Evolutionary conservation across 2,888 invertebrate species (phyloP), one percentile per base, ranked within the genome.

Genomic region (Andrena praecox): DNA sequence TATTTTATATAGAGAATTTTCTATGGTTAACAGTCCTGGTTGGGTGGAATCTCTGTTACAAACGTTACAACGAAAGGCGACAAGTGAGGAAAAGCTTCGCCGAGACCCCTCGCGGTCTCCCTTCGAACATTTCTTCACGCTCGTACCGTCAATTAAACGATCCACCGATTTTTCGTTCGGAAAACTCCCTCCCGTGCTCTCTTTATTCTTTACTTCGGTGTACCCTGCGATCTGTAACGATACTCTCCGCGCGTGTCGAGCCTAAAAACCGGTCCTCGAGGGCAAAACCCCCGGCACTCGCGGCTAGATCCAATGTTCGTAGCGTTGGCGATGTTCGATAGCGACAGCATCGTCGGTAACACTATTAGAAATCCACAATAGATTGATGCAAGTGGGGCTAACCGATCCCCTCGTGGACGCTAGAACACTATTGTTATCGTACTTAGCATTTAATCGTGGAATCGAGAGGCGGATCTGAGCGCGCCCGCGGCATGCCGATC

Each of bases 11-110:
- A 2, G 7, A 6, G 7, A 62, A 10, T n/a, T 42, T 74, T 71
- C 4, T 1, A 8, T 48, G 27, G 48, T 64, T 10, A 29, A 52
- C 16, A 8, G 12, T 33, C 16, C 1, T 8, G 52, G n/a, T 35
- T 48, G 62, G 73, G 56, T 78, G 78, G 69, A 67, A 79, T 78
- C 71, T 71, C 24, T 29, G 29, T 74, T 71, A 71, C 52, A 77
- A 78, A 71, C 31, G 31, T 82, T 71, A 84, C 84, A 84, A 84
- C 84, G 84, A 84, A 82, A 78, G 56, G 52, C 78, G 64, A 82
- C 60, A 63, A 60, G 54, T 20, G 60, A 69, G 66, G 63, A 29
- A 20, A 67, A 50, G 12, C 16, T 54, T 56, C n/a, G 27, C 20
- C 8, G 29, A 29, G 16, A 35, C 1, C 52, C 52, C 62, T 67